Evolutionary conservation across 2,888 invertebrate genomes (phyloP).

Genomic region (Melikaiella ostensackeni): DNA sequence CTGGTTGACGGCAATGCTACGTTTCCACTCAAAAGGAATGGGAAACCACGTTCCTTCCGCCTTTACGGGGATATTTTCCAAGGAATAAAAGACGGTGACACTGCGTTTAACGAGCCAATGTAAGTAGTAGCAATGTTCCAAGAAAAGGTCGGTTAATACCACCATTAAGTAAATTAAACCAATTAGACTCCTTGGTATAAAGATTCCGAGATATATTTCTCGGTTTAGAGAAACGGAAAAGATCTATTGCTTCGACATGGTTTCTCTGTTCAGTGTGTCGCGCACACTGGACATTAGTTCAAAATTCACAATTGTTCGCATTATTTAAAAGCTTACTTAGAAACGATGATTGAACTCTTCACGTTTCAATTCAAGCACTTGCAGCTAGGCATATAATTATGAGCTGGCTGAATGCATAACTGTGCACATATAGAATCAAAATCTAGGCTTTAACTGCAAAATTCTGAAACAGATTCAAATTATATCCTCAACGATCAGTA

Average conservation of each 20-base stretch:
- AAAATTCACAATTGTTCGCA: not conserved
- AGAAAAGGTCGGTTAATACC: conserved; percentile 34
- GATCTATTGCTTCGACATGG: not conserved
- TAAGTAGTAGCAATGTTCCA: conserved; percentile 16
- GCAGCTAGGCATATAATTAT: too few species aligned
- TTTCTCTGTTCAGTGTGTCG: not conserved
- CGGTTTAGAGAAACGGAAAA: not conserved
- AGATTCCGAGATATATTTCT: not conserved
- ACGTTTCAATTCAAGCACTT: not conserved
- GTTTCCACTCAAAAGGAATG: conserved; percentile 18
- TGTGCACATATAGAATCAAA: not conserved
- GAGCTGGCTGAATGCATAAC: not conserved
- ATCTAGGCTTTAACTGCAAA: not conserved
- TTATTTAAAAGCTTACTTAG: not conserved
- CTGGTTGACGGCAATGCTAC: conserved; percentile 11
- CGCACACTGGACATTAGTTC: not conserved
- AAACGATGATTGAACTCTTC: not conserved
- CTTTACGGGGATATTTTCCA: conserved; percentile 34
- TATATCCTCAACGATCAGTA: not conserved
- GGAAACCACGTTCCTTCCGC: conserved; percentile 35
- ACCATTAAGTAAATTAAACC: conserved; percentile 37
- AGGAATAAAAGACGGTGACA: conserved; percentile 38
- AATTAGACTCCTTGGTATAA: conserved; percentile 19
- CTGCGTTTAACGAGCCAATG: conserved; percentile 35
- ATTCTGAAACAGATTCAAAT: not conserved